These are phyloP conservation scores for Poeciliopsis occidentalis DNA, from an alignment of 2,113 vertebrate genomes.

Conservation along the genomic window DNA sequence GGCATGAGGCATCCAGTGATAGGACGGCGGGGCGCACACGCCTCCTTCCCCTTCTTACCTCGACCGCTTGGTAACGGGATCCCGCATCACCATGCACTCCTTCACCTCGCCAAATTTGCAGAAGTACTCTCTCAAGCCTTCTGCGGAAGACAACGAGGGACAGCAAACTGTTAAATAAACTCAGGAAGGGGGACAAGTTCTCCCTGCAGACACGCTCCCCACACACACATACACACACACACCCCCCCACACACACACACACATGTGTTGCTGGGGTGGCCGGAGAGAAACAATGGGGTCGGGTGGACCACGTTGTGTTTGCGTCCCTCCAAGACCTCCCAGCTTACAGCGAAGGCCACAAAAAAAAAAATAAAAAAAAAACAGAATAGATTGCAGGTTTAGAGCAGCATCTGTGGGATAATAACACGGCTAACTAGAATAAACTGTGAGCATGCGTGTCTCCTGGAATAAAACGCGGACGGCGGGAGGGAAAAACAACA, in stretches of 20 bases:
- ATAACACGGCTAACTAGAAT: constrained; percentile 44
- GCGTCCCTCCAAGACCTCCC: constrained; percentile 44
- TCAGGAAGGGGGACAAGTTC: background rate
- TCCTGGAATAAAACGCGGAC: constrained; percentile 57
- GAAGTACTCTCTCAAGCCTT: constrained; percentile 97
- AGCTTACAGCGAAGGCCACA: constrained; percentile 28
- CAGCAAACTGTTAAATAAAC: background rate
- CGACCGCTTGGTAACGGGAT: constrained; percentile 98
- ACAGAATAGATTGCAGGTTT: constrained; percentile 51
- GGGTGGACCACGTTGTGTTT: constrained; percentile 70
- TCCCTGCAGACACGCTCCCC: too few relatives aligned
- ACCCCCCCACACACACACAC: background rate
- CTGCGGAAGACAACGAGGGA: constrained; percentile 67
- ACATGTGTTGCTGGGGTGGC: constrained; percentile 15
- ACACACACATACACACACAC: too few relatives aligned
- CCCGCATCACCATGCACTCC: constrained; percentile 98
- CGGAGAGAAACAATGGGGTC: constrained; percentile 64
- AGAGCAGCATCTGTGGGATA: constrained; percentile 34
- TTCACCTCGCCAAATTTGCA: constrained; percentile 98
- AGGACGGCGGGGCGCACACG: constrained; percentile 71
- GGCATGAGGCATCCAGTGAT: constrained; percentile 59
- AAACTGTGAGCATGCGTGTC: constrained; percentile 39
- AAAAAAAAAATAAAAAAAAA: too few relatives aligned
- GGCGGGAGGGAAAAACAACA: constrained; percentile 28
- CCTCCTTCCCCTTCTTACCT: constrained; percentile 86